Base-by-base conservation (phyloP, 2,113 vertebrate genomes). In the Chlamydotis undulata region DNA sequence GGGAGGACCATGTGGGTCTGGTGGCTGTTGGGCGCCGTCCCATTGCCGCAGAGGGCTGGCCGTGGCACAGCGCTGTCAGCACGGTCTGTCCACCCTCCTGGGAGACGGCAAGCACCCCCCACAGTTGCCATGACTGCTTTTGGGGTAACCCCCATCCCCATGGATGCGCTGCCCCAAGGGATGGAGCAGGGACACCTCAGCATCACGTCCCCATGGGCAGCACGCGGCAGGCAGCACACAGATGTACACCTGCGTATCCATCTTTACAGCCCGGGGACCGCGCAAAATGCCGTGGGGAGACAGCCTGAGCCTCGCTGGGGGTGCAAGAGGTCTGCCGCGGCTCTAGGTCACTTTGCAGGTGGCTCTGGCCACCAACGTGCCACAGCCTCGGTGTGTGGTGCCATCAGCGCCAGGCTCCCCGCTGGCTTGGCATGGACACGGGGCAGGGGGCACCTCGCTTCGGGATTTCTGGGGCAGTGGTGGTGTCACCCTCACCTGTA, bases 161-260 rank as follows among this genome's bases (percentile, higher is more conserved):
- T 0, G 0, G 22, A 26, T 2, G 4, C 52, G 74, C 55, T 64
- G 31, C 75, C 4, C 0, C 28, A 9, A 7, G 33, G 16, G 37
- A 31, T 52, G 60, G 56, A 77, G 45, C 43, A 45, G 33, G 15
- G 43, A 37, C 2, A 3, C 15, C n/a, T 60, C 31, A 7, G 50
- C 33, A 37, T 12, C 47, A 53, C 21, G 14, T n/a, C 26, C 39
- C 37, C 60, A 17, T 1, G 24, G 79, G 31, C 41, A 49, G 22
- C 25, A 21, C 0, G 2, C 53, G 55, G 35, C 39, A 22, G 47
- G 59, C 1, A 7, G n/a, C 26, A 59, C 19, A 9, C n/a, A 71
- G 63, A 9, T 12, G 28, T 12, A 29, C 29, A 13, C 7, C 41
- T 1, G 2, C 0, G 1, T 24, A 16, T 31, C 59, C 55, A 25